Base-by-base conservation (phyloP, 2,113 vertebrate genomes). In the Hypanus sabinus region DNA sequence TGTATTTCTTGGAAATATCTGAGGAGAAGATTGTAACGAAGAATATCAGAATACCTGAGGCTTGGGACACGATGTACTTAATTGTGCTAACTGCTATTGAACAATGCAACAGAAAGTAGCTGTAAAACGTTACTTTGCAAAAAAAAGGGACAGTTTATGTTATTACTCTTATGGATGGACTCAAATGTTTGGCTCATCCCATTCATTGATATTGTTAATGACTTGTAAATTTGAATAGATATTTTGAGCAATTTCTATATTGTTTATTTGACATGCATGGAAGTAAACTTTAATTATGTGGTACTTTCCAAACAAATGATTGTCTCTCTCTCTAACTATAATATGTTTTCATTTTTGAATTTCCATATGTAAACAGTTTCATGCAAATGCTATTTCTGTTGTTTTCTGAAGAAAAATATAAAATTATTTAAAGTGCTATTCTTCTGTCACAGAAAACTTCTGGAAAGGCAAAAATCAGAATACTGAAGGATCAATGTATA, bases 381-480 rank as follows among this genome's bases (percentile, higher is more conserved):
- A 55, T 20, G 24, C 38, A 70, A 70, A 3, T 92, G 14, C 10
- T 27, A 16, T 71, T 93, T 38, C 30, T 73, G 36, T 36, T 71
- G 18, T 93, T 38, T 8, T 71, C 33, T 20, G 55, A 38, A 22
- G 36, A 46, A 68, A 92, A 46, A 46, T 46, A 46, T 46, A 46
- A 46, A 46, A 46, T 46, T 46, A 46, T 46, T 46, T n/a, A 22
- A 73, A 55, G 30, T 38, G 9, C 36, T 24, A 36, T 92, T 71
- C 46, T 93, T 94, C 95, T 94, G 76, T 93, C 95, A 14, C 94
- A 99, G 98, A 73, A 97, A 95, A 96, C 97, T 95, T 95, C 96
- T 79, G 97, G 97, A 94, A 98, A 97, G 96, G 94, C 98, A 95
- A 99, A 97, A 96, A 94, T 99, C 94, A 97, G 96, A 95, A 94